phyloP scores from a whole-genome alignment of 2,888 invertebrate species.

The Pseudococcus viburni region DNA sequence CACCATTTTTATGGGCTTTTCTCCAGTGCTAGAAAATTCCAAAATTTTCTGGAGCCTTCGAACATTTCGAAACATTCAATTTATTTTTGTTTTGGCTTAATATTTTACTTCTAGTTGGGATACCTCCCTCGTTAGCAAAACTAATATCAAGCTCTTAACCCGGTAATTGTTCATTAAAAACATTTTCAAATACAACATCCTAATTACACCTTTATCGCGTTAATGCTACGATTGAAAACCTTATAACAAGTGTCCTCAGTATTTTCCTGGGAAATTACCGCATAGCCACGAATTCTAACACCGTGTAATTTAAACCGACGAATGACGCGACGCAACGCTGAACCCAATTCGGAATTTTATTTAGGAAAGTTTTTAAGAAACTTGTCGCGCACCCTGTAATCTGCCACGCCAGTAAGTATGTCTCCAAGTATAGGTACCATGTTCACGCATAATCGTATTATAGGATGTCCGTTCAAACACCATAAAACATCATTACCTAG shows the following conservation, averaged over 20 bases:
- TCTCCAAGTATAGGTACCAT: not conserved
- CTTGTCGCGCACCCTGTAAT: not conserved
- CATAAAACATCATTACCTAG: conserved; percentile 8
- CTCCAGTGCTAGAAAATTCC: too few relatives aligned
- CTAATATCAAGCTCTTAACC: not conserved
- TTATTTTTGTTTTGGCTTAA: too few relatives aligned
- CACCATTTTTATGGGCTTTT: too few relatives aligned
- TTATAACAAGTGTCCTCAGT: conserved; percentile 2
- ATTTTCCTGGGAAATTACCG: not conserved
- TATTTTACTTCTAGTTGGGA: too few relatives aligned
- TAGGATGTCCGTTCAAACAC: conserved; percentile 41
- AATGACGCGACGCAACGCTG: not conserved
- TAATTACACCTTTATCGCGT: not conserved
- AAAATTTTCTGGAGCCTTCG: too few relatives aligned
- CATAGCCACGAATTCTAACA: not conserved
- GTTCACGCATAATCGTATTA: not conserved
- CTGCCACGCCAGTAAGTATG: not conserved
- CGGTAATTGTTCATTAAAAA: not conserved
- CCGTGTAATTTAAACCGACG: not conserved
- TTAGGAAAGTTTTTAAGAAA: conserved; percentile 5
- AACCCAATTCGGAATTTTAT: not conserved
- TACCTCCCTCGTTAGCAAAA: too few relatives aligned
- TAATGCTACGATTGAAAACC: not conserved
- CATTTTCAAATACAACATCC: not conserved
- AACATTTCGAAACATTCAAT: too few relatives aligned